These are phyloP conservation scores for Dromaius novaehollandiae DNA, from an alignment of 2,113 vertebrate species.

Conservation along the genomic window DNA sequence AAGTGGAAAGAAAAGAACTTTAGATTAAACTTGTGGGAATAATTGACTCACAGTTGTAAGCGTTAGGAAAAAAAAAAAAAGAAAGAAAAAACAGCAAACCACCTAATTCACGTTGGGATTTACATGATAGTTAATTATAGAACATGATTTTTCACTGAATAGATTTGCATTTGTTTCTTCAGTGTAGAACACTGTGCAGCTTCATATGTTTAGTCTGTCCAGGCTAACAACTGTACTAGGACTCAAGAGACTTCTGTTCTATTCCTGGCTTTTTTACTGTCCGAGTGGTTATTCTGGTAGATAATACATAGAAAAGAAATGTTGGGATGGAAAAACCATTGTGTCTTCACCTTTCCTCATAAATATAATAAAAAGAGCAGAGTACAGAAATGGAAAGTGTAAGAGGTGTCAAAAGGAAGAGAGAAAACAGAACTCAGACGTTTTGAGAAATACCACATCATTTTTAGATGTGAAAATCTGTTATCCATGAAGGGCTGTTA, in stretches of 20 bases:
- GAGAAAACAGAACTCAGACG: neutral
- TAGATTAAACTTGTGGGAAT: neutral
- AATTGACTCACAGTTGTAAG: neutral
- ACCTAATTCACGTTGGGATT: neutral
- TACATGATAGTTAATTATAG: neutral
- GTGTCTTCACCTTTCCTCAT: neutral
- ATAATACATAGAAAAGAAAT: neutral
- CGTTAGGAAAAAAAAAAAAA: neutral
- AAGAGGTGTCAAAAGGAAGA: neutral
- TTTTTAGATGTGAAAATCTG: neutral
- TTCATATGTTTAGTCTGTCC: neutral
- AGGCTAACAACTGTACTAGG: neutral
- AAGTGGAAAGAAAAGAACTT: neutral
- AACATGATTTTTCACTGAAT: neutral
- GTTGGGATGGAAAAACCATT: neutral
- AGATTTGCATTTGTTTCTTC: neutral
- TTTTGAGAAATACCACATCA: neutral
- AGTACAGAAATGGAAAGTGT: rapidly evolving
- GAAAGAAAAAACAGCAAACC: neutral
- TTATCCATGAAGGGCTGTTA: neutral
- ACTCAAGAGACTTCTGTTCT: neutral
- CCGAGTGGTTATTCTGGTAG: neutral
- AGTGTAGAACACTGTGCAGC: neutral
- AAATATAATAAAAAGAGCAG: neutral
- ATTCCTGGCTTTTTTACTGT: neutral